phyloP scores from a whole-genome alignment of 2,113 vertebrate species.

The Amphiprion percula region DNA sequence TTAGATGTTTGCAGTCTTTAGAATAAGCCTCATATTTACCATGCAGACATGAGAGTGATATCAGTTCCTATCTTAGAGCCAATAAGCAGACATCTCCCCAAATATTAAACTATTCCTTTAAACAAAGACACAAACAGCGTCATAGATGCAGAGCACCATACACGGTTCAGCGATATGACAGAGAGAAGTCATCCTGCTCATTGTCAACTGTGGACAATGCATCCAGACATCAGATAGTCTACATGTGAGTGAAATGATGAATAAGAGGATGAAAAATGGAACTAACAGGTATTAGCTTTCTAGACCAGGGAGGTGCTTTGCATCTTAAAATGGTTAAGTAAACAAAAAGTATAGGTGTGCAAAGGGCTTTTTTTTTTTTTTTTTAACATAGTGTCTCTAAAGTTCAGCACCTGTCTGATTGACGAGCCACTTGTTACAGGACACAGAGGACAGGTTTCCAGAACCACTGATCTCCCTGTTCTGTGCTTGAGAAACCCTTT shows the following conservation, averaged over 20 bases:
- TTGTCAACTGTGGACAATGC: constrained; percentile 10
- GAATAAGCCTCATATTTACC: constrained; percentile 11
- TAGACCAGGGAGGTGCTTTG: constrained; percentile 39
- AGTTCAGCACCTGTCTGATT: constrained; percentile 67
- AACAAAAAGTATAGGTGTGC: constrained; percentile 62
- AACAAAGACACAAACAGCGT: constrained; percentile 27
- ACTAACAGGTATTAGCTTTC: background rate
- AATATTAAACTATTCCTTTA: constrained; percentile 2
- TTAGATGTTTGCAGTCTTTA: background rate
- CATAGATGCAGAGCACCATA: constrained; percentile 41
- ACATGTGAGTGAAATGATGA: constrained; percentile 20
- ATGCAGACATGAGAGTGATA: background rate
- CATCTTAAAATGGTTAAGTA: constrained; percentile 36
- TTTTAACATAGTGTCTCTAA: constrained; percentile 61
- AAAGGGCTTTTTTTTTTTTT: constrained; percentile 48
- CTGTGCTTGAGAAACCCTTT: constrained; percentile 66
- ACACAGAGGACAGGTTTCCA: constrained; percentile 58
- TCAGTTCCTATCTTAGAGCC: background rate
- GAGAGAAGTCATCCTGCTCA: constrained; percentile 4
- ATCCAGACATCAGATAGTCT: constrained; percentile 12
- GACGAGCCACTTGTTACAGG: constrained; percentile 54
- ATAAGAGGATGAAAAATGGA: background rate
- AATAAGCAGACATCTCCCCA: background rate
- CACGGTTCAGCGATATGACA: constrained; percentile 11
- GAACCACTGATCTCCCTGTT: constrained; percentile 50